A percentile compares a stretch with the other conserved stretches of the same genome.
These are phyloP conservation scores for Hippocampus comes DNA, from an alignment of 2,113 vertebrate species.

Conservation along the genomic window DNA sequence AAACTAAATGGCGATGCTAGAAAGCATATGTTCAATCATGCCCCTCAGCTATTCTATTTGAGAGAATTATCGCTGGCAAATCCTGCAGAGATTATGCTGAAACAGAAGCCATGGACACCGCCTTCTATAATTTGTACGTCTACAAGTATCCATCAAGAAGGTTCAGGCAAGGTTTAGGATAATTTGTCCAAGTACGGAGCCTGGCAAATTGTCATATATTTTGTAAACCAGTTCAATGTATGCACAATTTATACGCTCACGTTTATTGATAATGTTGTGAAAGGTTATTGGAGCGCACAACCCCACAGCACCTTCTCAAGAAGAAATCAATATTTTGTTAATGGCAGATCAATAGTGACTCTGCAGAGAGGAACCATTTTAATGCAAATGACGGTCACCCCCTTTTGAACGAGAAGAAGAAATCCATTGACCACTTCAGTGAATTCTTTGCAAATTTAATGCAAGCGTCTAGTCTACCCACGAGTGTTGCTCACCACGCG, in stretches of 20 bases:
- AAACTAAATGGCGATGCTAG: constrained; percentile 59
- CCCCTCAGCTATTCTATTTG: constrained; percentile 43
- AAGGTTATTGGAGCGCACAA: constrained; percentile 22
- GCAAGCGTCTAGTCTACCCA: not conserved
- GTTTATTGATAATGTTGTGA: constrained; percentile 28
- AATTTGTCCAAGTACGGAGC: too few relatives aligned
- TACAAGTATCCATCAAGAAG: not conserved
- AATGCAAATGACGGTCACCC: constrained; percentile 54
- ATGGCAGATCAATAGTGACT: constrained; percentile 66
- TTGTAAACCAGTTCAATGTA: constrained; percentile 14
- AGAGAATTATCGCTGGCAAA: constrained; percentile 52
- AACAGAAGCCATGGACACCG: constrained; percentile 10
- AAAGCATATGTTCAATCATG: constrained; percentile 58
- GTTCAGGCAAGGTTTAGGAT: constrained; percentile 3
- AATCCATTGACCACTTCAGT: constrained; percentile 9
- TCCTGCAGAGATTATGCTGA: constrained; percentile 32
- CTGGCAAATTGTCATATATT: not conserved
- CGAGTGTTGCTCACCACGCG: not conserved
- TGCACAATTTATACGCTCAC: constrained; percentile 3
- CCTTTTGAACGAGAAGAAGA: constrained; percentile 37
- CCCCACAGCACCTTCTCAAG: constrained; percentile 35
- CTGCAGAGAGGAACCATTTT: constrained; percentile 54
- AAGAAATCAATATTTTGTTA: constrained; percentile 67
- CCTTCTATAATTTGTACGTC: not conserved
- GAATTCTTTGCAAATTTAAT: constrained; percentile 1